Conservation (phyloP, 1,140 invertebrate species). For the Panulirus ornatus region DNA sequence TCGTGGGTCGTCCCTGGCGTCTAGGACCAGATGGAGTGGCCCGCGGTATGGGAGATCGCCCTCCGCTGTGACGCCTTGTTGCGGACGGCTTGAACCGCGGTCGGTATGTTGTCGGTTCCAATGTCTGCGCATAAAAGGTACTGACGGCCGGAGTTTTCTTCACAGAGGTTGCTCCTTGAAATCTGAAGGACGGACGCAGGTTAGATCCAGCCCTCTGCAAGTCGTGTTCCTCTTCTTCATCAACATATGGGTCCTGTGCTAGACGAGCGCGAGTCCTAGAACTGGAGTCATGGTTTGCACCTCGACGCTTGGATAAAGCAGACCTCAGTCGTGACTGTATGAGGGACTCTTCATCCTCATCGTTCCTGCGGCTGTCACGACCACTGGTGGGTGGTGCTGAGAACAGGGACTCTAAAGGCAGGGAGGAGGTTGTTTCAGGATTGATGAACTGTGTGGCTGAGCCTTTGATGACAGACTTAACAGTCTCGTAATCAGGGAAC, state of each 20-base stretch:
- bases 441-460: slow-evolving; percentile 74
- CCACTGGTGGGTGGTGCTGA: slow-evolving; percentile 31
- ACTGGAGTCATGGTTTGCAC: slow-evolving; percentile 4
- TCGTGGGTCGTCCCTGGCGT: slow-evolving; percentile 85
- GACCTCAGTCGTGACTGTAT: slow-evolving; percentile 41
- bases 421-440: slow-evolving; percentile 54
- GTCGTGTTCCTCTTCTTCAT: slow-evolving; percentile 69
- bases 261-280: background rate
- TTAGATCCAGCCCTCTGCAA: slow-evolving; percentile 66
- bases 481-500: slow-evolving; percentile 60
- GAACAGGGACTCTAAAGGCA: slow-evolving; percentile 70
- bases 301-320: slow-evolving; percentile 48
- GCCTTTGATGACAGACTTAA: slow-evolving; percentile 74
- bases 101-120: slow-evolving; percentile 42
- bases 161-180: slow-evolving; percentile 24
- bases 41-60: slow-evolving; percentile 76
- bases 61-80: slow-evolving; percentile 61
- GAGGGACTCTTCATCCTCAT: slow-evolving; percentile 29
- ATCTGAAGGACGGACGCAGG: slow-evolving; percentile 68
- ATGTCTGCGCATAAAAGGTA: slow-evolving; percentile 52
- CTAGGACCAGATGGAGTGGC: slow-evolving; percentile 86
- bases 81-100: slow-evolving; percentile 61
- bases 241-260: slow-evolving; percentile 64
- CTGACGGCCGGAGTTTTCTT: slow-evolving; percentile 41
- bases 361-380: slow-evolving; percentile 41